phyloP scores from a whole-genome alignment of 2,888 invertebrate species.

The Dinocampus coccinellae region DNA sequence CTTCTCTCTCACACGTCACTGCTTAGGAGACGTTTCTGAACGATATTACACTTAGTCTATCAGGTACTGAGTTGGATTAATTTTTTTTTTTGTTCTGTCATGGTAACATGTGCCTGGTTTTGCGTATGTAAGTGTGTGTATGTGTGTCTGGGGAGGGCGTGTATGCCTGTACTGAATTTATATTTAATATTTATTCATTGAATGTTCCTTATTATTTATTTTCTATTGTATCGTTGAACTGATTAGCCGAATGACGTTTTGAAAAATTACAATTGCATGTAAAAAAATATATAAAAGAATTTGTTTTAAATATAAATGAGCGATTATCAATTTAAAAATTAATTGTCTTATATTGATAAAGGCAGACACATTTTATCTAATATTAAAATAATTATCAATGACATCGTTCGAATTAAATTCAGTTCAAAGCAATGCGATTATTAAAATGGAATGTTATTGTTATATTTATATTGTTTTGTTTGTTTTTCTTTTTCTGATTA shows the following conservation, averaged over 20 bases:
- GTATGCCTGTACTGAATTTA: constrained; percentile 54
- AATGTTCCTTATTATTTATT: constrained; percentile 36
- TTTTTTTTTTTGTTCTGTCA: constrained; percentile 60
- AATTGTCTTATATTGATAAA: neutral
- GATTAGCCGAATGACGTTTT: constrained; percentile 36
- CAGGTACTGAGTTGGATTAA: constrained; percentile 68
- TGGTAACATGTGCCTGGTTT: constrained; percentile 69
- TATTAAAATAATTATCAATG: neutral
- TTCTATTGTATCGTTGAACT: constrained; percentile 29
- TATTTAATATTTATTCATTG: constrained; percentile 42
- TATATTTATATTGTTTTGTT: constrained; percentile 21
- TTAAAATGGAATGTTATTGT: constrained; percentile 30
- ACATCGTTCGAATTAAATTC: constrained; percentile 8
- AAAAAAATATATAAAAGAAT: constrained; percentile 4
- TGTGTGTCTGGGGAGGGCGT: too few species aligned
- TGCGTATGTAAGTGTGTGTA: too few species aligned
- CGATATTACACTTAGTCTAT: constrained; percentile 69
- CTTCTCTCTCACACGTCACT: too few species aligned
- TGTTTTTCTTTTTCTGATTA: neutral
- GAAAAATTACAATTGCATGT: constrained; percentile 25
- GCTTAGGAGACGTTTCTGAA: constrained; percentile 56
- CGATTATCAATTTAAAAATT: neutral
- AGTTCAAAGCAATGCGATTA: constrained; percentile 3
- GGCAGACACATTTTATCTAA: neutral
- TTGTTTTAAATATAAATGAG: neutral